A percentile compares a stretch with the other conserved stretches of the same genome.
Conservation (phyloP, 2,113 vertebrate genomes). For the Panurus biarmicus region DNA sequence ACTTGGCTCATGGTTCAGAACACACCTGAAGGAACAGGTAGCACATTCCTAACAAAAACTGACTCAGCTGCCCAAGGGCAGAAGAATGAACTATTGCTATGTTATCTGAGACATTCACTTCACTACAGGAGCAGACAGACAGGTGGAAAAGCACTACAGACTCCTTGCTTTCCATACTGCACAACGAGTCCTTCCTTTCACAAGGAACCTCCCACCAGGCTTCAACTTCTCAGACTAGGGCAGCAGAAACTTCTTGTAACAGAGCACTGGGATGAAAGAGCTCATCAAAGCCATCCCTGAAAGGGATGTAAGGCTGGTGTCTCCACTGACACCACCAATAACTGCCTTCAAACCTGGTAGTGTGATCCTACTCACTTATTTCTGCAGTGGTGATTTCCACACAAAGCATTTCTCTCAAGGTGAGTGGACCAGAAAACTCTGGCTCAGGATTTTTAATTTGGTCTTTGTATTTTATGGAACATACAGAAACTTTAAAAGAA, state of each 20-base stretch:
- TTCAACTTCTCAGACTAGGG: not conserved
- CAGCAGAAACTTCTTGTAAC: not conserved
- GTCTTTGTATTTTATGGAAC: not conserved
- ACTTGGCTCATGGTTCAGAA: not conserved
- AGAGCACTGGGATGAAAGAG: not conserved
- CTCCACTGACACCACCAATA: not conserved
- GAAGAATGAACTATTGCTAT: not conserved
- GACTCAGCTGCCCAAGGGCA: not conserved
- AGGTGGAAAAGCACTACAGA: not conserved
- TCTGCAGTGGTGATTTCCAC: not conserved
- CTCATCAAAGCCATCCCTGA: not conserved
- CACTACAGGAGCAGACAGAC: not conserved
- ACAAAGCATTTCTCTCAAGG: not conserved
- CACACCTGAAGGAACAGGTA: not conserved
- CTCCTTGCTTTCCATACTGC: not conserved
- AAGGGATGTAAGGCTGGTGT: not conserved
- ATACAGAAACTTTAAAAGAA: not conserved
- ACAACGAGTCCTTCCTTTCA: not conserved
- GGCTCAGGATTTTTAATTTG: not conserved
- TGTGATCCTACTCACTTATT: not conserved
- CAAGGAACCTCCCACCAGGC: not conserved
- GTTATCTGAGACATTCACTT: not conserved
- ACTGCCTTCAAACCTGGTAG: not conserved
- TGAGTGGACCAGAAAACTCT: not conserved
- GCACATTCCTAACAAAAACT: not conserved